Evolutionary conservation across 2,113 vertebrate species (phyloP).

Genomic region (Pterocles gutturalis): DNA sequence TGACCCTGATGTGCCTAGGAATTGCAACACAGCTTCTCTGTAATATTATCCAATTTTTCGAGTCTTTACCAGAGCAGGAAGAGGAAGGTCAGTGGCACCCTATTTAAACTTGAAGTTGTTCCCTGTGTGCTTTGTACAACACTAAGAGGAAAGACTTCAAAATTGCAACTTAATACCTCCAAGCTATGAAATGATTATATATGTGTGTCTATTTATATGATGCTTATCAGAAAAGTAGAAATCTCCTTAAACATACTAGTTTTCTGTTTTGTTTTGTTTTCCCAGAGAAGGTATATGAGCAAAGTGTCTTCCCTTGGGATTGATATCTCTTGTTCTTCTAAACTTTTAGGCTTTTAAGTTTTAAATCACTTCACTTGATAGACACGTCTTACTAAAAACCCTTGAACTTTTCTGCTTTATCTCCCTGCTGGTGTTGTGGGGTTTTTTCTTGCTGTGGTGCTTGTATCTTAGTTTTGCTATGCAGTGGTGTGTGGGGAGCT

Average conservation of each 20-base stretch:
- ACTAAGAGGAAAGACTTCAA: neutral
- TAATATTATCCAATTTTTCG: neutral
- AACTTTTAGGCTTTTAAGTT: neutral
- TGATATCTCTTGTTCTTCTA: neutral
- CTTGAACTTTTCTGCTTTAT: neutral
- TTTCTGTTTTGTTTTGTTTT: neutral
- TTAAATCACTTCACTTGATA: neutral
- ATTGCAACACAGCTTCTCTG: slow-evolving; percentile 37
- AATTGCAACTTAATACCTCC: neutral
- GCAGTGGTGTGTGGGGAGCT: neutral
- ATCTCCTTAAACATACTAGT: neutral
- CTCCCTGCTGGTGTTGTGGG: neutral
- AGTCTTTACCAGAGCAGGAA: neutral
- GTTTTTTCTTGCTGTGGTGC: neutral
- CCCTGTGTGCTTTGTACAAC: neutral
- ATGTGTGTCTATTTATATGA: neutral
- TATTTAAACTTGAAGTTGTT: neutral
- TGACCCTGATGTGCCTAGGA: slow-evolving; percentile 52
- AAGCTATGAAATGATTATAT: neutral
- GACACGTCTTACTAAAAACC: neutral
- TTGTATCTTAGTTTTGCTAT: neutral
- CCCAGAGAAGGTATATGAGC: neutral
- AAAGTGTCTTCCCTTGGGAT: neutral
- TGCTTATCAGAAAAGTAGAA: neutral
- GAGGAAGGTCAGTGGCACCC: neutral